These are phyloP conservation scores for Platichthys stellatus DNA, from an alignment of 2,113 vertebrate genomes.

Conservation along the genomic window DNA sequence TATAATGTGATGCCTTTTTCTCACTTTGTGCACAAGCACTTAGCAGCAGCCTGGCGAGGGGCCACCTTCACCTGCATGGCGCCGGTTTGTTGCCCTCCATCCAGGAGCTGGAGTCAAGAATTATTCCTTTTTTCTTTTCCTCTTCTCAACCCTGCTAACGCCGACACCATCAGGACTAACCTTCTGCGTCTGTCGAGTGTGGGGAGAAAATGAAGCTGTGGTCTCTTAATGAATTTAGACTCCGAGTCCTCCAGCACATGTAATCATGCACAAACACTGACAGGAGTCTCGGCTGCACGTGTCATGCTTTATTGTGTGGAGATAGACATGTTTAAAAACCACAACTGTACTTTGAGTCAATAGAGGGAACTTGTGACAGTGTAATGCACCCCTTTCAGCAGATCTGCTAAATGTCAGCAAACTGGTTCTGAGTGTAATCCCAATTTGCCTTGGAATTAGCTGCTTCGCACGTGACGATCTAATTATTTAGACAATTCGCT, in stretches of 20 bases:
- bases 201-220: conserved; percentile 40
- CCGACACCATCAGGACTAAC: conserved; percentile 18
- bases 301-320: conserved; percentile 73
- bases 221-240: conserved; percentile 64
- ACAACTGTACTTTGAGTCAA: conserved; percentile 82
- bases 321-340: conserved; percentile 73
- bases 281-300: conserved; percentile 64
- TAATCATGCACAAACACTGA: conserved; percentile 67
- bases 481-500: conserved; percentile 84
- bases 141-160: not conserved
- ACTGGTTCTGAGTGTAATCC: conserved; percentile 83
- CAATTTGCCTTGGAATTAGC: conserved; percentile 85
- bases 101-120: not conserved
- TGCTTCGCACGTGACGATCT: conserved; percentile 72
- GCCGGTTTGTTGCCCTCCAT: conserved; percentile 16
- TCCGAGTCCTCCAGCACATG: conserved; percentile 54
- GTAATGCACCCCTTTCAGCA: conserved; percentile 75
- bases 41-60: conserved; percentile 45
- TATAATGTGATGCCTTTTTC: conserved; percentile 20
- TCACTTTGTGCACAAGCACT: conserved; percentile 52
- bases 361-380: conserved; percentile 77
- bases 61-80: conserved; percentile 53
- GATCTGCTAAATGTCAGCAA: conserved; percentile 87
- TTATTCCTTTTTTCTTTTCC: not conserved
- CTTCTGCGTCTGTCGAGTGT: conserved; percentile 38